phyloP scores from a whole-genome alignment of 2,888 invertebrate species.

The Ichneumoninae sp. region DNA sequence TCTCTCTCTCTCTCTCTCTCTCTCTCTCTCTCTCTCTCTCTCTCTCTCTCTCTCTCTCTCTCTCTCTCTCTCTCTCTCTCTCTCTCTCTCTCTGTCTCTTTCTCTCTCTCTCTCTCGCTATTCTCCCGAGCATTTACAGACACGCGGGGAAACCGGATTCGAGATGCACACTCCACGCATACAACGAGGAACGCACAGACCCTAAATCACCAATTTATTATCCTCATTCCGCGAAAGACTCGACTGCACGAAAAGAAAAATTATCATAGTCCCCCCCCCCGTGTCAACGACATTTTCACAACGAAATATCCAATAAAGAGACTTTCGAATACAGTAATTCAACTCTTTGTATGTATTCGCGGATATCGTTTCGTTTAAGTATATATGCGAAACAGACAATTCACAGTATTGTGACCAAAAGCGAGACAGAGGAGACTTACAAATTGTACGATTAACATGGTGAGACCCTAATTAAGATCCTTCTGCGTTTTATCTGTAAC shows the following conservation, averaged over 20 bases:
- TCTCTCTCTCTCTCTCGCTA: neutral
- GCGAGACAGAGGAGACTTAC: conserved; percentile 15
- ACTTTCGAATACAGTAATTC: conserved; percentile 31
- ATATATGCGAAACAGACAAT: neutral
- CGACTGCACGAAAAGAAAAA: conserved; percentile 21
- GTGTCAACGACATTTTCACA: conserved; percentile 63
- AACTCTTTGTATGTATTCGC: conserved; percentile 19
- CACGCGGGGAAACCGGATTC: conserved; percentile 59
- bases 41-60: neutral
- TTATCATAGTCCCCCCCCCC: conserved; percentile 48
- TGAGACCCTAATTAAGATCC: conserved; percentile 57
- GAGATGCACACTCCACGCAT: conserved; percentile 43
- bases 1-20: too few species aligned
- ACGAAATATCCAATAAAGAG: conserved; percentile 56
- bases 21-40: neutral
- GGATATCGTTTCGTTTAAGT: conserved; percentile 6
- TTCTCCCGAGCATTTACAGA: neutral
- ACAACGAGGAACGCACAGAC: neutral
- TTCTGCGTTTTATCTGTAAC: conserved; percentile 36
- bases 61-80: neutral
- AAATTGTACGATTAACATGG: conserved; percentile 56
- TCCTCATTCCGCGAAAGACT: conserved; percentile 46
- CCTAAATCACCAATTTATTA: conserved; percentile 57
- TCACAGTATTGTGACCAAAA: neutral
- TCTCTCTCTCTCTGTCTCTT: too few species aligned